Conservation (phyloP, 92 coral and sea anemone species). For the Plumapathes pennacea region DNA sequence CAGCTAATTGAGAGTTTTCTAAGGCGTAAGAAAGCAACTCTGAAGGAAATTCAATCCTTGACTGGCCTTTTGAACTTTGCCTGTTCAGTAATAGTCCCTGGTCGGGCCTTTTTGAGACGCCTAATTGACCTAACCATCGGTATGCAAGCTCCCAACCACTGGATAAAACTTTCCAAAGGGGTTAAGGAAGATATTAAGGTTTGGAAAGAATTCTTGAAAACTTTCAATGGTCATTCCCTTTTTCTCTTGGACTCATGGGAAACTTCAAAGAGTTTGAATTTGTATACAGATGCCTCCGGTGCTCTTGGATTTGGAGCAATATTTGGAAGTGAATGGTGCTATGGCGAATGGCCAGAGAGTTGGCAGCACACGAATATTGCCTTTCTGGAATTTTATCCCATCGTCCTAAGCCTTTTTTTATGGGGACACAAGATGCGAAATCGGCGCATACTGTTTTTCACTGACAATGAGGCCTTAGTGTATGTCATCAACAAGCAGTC, state of each 20-base stretch:
- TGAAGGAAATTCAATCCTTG: slow-evolving; percentile 34
- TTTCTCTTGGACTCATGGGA: slow-evolving; percentile 16
- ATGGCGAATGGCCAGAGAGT: slow-evolving; percentile 39
- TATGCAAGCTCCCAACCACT: slow-evolving; percentile 9
- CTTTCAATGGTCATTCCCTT: slow-evolving; percentile 9
- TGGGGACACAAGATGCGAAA: slow-evolving; percentile 28
- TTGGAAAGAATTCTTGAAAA: slow-evolving; percentile 22
- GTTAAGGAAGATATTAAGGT: slow-evolving; percentile 15
- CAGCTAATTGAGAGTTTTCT: background rate
- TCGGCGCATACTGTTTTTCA: slow-evolving; percentile 20
- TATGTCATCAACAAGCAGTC: slow-evolving; percentile 39
- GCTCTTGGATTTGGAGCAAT: slow-evolving; percentile 33
- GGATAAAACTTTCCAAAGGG: slow-evolving; percentile 7
- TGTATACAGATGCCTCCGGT: slow-evolving; percentile 38
- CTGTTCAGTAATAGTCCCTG: slow-evolving; percentile 28
- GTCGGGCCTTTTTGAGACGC: slow-evolving; percentile 27
- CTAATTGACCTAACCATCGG: slow-evolving; percentile 34
- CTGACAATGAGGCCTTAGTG: slow-evolving; percentile 40
- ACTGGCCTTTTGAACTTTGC: slow-evolving; percentile 45
- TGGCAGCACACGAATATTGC: slow-evolving; percentile 21
- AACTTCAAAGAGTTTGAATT: background rate
- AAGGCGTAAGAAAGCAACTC: slow-evolving; percentile 16
- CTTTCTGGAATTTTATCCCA: slow-evolving; percentile 41
- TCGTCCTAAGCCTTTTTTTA: slow-evolving; percentile 35
- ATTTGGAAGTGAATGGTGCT: slow-evolving; percentile 35